Percentiles rank a stretch among this genome's conserved stretches.
These are phyloP conservation scores for Brachionus asplanchnoidis DNA, from an alignment of 1,140 invertebrate species.

Conservation along the genomic window DNA sequence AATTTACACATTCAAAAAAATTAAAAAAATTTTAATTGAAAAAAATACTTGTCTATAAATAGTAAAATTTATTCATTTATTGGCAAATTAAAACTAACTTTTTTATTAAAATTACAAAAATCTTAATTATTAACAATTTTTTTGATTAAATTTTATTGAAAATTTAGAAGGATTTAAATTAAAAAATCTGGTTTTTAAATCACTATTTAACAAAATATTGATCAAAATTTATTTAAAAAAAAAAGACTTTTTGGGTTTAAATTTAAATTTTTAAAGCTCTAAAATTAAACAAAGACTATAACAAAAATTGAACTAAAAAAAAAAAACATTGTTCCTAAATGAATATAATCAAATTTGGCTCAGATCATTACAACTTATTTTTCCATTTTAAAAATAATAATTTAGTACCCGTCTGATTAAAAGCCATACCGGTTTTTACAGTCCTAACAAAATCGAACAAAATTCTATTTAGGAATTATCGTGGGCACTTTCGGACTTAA, in stretches of 20 bases:
- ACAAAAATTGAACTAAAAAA: neutral
- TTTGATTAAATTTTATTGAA: no score
- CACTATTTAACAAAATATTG: no score
- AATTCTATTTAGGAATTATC: neutral
- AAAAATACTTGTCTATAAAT: no score
- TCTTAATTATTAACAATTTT: no score
- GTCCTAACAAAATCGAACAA: neutral
- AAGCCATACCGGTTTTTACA: neutral
- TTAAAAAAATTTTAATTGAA: no score
- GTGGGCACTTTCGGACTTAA: conserved; percentile 2
- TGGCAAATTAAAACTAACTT: no score
- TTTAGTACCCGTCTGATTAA: neutral
- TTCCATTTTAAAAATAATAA: neutral
- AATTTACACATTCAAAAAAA: no score
- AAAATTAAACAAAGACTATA: neutral
- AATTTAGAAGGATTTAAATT: no score
- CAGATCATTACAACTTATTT: neutral
- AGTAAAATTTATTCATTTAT: no score
- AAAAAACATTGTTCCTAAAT: neutral
- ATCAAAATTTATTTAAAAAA: neutral
- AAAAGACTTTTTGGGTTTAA: neutral
- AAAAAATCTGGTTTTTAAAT: no score
- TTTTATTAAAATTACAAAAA: no score
- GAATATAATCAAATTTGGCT: neutral
- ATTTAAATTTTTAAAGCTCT: conserved; percentile 1